phyloP scores from a whole-genome alignment of 1,140 invertebrate species.

The Neotoxoptera formosana region DNA sequence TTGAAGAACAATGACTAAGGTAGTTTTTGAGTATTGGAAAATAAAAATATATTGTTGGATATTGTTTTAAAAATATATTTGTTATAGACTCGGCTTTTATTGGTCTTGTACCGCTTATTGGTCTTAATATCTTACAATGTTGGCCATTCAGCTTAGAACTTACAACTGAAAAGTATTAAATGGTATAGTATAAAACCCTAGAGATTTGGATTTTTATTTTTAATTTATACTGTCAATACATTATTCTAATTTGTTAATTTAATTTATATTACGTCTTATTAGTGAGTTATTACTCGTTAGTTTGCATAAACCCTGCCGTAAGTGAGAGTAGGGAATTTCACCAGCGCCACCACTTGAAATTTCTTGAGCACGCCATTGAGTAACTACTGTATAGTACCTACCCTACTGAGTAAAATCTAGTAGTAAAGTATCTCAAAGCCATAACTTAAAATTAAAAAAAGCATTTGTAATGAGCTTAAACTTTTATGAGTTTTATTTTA shows the following conservation, averaged over 20 bases:
- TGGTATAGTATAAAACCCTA: background rate
- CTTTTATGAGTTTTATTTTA: slow-evolving; percentile 37
- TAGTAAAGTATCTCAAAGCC: background rate
- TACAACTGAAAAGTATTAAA: background rate
- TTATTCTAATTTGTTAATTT: background rate
- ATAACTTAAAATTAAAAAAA: background rate
- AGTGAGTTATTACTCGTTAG: background rate
- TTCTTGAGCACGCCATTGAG: background rate
- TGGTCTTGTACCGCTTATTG: no score
- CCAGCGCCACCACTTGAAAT: background rate
- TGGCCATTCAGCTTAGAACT: background rate
- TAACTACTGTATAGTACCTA: background rate
- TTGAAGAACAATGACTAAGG: background rate
- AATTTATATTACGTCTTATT: background rate
- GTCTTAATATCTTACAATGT: background rate
- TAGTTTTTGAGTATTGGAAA: background rate
- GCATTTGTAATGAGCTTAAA: background rate
- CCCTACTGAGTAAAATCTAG: background rate
- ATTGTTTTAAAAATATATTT: background rate
- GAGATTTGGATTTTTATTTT: background rate
- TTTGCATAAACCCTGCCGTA: background rate
- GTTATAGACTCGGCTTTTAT: background rate
- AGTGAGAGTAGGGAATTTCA: background rate
- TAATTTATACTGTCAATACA: background rate
- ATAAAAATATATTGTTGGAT: background rate